Base-by-base conservation (phyloP, 2,113 vertebrate genomes). In the Catharus minimus region DNA sequence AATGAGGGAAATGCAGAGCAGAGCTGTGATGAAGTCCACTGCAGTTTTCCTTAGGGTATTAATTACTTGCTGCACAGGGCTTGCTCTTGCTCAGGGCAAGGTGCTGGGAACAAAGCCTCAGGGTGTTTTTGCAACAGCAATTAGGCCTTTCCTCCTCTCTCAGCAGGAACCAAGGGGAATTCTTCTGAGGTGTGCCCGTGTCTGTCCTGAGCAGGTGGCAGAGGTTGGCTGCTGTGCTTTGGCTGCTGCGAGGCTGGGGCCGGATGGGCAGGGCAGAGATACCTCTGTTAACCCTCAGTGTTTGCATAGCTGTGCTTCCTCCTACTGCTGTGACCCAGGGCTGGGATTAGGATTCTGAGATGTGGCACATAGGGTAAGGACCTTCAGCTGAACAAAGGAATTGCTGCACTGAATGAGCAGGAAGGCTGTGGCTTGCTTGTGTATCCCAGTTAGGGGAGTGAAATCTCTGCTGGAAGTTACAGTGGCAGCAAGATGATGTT, bases 31-130 rank as follows among this genome's bases (percentile, higher is more conserved):
- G 71, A 75, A 76, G 36, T 28, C 47, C 36, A 11, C 23, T 38
- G 75, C 22, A 7, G 39, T 69, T 88, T 62, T 58, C 95, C 91
- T 85, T 61, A 30, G 93, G 87, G 89, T 79, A 87, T 90, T 94
- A 86, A 89, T 94, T 89, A 94, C 60, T 85, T 65, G 58, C 71
- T 62, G 20, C 7, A 2, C 30, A 82, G 50, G 58, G 24, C 50
- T 69, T 47, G 69, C 64, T 53, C n/a, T 93, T 82, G 86, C 87
- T 82, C 26, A 10, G 0, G 78, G 84, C 77, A 49, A 64, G 69
- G 83, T 86, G 62, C 68, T 61, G 32, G 53, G 39, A 87, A 49
- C 44, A 49, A 82, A 89, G 85, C 90, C 85, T 61, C 27, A 11
- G 92, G 86, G 33, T 52, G 36, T 67, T 81, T 86, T 83, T 74